Evolutionary conservation across 1,140 invertebrate genomes (phyloP).

Genomic region (Metopolophium dirhodum): DNA sequence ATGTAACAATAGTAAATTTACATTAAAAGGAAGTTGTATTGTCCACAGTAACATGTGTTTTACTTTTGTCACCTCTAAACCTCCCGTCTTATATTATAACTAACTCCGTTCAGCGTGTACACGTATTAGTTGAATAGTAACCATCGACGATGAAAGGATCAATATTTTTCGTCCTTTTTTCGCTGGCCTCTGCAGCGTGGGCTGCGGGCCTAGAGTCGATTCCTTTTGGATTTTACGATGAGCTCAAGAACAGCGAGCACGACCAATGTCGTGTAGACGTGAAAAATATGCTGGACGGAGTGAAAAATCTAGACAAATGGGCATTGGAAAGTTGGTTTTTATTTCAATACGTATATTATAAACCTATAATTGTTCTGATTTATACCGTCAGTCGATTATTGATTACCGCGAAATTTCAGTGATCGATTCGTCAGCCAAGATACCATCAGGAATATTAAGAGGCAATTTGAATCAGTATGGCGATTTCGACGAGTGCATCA

Average conservation of each 20-base stretch:
- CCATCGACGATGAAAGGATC: background rate
- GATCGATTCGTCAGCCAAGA: conserved; percentile 70
- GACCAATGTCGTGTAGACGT: conserved; percentile 9
- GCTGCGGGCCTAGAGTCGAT: conserved; percentile 18
- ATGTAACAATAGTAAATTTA: conserved; percentile 33
- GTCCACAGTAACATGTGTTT: conserved; percentile 9
- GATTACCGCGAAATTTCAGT: conserved; percentile 62
- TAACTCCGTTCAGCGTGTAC: background rate
- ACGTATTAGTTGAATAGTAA: no score
- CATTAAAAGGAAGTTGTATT: conserved; percentile 46
- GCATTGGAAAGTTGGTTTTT: conserved; percentile 49
- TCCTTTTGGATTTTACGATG: conserved; percentile 44
- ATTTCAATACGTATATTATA: background rate
- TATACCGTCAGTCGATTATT: background rate
- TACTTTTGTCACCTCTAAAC: conserved; percentile 13
- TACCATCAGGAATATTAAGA: conserved; percentile 68
- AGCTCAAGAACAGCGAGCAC: background rate
- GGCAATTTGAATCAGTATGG: conserved; percentile 71
- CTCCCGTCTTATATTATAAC: conserved; percentile 39
- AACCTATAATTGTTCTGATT: background rate
- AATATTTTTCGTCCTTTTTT: background rate
- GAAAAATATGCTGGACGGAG: background rate
- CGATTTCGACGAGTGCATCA: conserved; percentile 69
- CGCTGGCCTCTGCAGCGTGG: background rate
- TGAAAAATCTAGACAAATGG: conserved; percentile 38